phyloP scores from a whole-genome alignment of 92 coral and sea anemone genomes.

The Metridium senile region DNA sequence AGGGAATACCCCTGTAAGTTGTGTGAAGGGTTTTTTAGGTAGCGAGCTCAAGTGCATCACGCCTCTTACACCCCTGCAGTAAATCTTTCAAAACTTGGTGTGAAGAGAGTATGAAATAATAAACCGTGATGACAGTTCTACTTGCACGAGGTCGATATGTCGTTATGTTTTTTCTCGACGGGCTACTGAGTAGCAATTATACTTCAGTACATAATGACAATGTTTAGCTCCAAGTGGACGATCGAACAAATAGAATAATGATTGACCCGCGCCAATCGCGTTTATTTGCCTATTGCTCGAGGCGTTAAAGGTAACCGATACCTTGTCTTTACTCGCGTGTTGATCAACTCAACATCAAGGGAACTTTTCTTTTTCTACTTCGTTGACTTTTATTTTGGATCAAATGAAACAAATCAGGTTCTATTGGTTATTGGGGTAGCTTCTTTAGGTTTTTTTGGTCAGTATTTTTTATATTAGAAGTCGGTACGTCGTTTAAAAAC shows the following conservation, averaged over 20 bases:
- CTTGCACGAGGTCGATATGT: constrained; percentile 22
- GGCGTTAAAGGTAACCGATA: constrained; percentile 71
- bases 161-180: constrained; percentile 23
- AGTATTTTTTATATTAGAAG: constrained; percentile 28
- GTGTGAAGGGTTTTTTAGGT: neutral
- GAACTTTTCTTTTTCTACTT: constrained; percentile 6
- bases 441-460: constrained; percentile 17
- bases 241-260: constrained; percentile 73
- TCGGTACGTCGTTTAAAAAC: constrained; percentile 49
- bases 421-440: constrained; percentile 12
- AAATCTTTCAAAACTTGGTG: constrained; percentile 27
- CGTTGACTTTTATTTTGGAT: constrained; percentile 4
- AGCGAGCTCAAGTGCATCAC: neutral
- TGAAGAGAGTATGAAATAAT: constrained; percentile 6
- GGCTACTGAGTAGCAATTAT: constrained; percentile 51
- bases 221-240: constrained; percentile 52
- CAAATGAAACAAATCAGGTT: neutral
- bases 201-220: constrained; percentile 37
- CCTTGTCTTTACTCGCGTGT: constrained; percentile 22
- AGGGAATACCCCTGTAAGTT: constrained; percentile 6
- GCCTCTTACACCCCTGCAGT: constrained; percentile 33
- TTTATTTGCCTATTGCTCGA: constrained; percentile 69
- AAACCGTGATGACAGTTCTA: constrained; percentile 1
- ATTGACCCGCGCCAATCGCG: constrained; percentile 75
- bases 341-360: neutral